Percentiles rank a stretch among this genome's conserved stretches.
These are phyloP conservation scores for Neosilurus hyrtlii DNA, from an alignment of 2,797 vertebrate genomes.

Conservation along the genomic window DNA sequence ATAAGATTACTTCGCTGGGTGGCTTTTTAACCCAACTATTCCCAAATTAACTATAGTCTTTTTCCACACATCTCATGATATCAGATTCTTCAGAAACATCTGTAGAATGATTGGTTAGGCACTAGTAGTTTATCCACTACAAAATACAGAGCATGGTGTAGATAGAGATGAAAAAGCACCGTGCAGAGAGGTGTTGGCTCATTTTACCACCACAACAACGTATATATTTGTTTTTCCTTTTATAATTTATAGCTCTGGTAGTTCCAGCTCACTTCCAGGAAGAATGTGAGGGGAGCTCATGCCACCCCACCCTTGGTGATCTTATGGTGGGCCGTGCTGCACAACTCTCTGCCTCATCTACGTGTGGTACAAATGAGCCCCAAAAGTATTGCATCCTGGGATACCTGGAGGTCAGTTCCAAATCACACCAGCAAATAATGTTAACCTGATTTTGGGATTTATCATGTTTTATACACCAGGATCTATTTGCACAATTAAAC, in stretches of 20 bases:
- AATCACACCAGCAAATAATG: neutral
- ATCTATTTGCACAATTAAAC: neutral
- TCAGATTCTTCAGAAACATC: neutral
- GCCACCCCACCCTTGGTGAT: constrained; percentile 75
- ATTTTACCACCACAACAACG: neutral
- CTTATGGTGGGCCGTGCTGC: constrained; percentile 78
- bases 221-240: neutral
- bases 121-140: neutral
- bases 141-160: neutral
- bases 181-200: neutral
- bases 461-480: neutral
- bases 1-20: neutral
- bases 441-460: neutral
- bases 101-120: neutral
- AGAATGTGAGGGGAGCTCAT: constrained; percentile 67
- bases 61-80: neutral
- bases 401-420: constrained; percentile 82
- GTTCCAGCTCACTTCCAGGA: constrained; percentile 64
- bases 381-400: constrained; percentile 87
- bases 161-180: neutral
- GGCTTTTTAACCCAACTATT: neutral
- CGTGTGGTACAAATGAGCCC: constrained; percentile 76
- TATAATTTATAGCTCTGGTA: constrained; percentile 62
- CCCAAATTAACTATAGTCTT: neutral
- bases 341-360: constrained; percentile 81